These are phyloP conservation scores for Melangyna quadrimaculata DNA, from an alignment of 2,888 invertebrate species.

Conservation along the genomic window DNA sequence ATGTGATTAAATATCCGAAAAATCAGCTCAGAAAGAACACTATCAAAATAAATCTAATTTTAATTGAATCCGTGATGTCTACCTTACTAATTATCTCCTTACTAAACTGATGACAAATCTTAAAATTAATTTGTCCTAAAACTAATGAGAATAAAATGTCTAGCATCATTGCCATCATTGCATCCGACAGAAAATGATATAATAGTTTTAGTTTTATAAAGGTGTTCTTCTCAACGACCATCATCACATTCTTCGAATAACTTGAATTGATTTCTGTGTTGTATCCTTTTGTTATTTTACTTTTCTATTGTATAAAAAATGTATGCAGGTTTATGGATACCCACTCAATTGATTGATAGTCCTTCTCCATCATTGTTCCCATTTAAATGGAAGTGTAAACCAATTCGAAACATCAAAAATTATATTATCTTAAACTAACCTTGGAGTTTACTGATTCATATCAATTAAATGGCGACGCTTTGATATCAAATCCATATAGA, in stretches of 20 bases:
- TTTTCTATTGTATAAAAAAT: not conserved
- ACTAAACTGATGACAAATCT: not conserved
- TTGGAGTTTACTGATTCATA: constrained; percentile 54
- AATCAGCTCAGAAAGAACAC: no score
- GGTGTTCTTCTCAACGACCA: not conserved
- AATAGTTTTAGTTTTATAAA: not conserved
- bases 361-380: not conserved
- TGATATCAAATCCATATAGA: constrained; percentile 46
- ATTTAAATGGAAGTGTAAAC: constrained; percentile 27
- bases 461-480: constrained; percentile 45
- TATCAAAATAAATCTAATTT: not conserved
- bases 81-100: not conserved
- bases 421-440: constrained; percentile 44
- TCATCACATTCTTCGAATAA: not conserved
- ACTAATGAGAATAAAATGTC: not conserved
- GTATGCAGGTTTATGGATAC: not conserved
- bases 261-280: not conserved
- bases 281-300: not conserved
- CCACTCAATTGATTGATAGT: constrained; percentile 41
- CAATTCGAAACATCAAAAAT: constrained; percentile 7
- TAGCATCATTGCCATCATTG: not conserved
- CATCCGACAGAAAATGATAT: not conserved
- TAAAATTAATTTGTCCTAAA: not conserved
- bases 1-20: no score
- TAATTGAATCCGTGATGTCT: not conserved